phyloP scores from a whole-genome alignment of 2,113 vertebrate species.

The Melierax canorus region DNA sequence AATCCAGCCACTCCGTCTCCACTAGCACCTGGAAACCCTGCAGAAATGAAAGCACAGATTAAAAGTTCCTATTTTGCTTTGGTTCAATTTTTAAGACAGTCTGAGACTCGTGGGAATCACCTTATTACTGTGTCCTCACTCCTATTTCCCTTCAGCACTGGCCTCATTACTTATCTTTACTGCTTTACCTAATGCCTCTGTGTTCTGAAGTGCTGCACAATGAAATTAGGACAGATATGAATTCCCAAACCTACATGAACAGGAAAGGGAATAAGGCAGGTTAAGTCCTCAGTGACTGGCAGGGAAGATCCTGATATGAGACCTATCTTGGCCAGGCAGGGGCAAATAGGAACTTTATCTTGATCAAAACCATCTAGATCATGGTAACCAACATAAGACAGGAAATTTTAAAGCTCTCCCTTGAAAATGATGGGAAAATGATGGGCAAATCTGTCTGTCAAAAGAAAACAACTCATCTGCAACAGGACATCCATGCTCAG shows the following conservation, averaged over 20 bases:
- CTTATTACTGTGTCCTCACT: background rate
- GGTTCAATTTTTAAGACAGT: background rate
- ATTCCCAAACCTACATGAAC: background rate
- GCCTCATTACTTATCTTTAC: background rate
- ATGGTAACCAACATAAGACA: background rate
- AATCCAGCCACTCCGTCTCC: constrained; percentile 97
- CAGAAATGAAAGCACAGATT: background rate
- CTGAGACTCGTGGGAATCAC: background rate
- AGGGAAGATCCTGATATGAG: background rate
- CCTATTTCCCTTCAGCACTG: background rate
- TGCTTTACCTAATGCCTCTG: background rate
- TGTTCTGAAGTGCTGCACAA: background rate
- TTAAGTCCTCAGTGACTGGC: background rate
- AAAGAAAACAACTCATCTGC: background rate
- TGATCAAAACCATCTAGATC: background rate
- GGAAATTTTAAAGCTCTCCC: background rate
- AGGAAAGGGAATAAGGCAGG: background rate
- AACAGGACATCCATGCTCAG: background rate
- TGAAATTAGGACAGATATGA: background rate
- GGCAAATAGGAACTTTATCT: background rate
- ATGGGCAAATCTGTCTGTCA: background rate
- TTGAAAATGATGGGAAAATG: background rate
- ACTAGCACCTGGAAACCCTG: constrained; percentile 98
- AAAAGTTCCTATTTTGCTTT: background rate
- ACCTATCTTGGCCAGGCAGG: background rate